These are phyloP conservation scores for Oenanthe oenanthe DNA, from an alignment of 2,113 vertebrate genomes.

Conservation along the genomic window DNA sequence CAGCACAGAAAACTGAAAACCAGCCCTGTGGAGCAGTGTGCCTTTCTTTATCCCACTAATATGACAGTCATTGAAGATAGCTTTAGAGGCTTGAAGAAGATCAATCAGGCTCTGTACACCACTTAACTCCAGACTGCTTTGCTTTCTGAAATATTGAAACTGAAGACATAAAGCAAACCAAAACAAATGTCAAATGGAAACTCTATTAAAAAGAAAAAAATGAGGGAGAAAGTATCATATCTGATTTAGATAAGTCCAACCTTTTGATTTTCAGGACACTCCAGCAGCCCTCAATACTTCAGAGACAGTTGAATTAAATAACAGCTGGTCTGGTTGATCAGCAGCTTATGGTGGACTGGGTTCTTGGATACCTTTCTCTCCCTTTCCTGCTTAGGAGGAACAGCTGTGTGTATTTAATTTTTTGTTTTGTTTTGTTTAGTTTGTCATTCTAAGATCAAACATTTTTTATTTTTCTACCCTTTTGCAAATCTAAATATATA, in stretches of 20 bases:
- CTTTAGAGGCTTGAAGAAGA: neutral
- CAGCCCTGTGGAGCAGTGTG: neutral
- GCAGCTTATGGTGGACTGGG: neutral
- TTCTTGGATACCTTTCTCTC: neutral
- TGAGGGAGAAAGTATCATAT: neutral
- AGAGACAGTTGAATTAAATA: neutral
- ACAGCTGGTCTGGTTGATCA: neutral
- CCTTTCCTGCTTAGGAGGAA: neutral
- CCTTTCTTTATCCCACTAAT: neutral
- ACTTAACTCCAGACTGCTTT: slow-evolving; percentile 8
- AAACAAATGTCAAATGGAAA: neutral
- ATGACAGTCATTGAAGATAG: neutral
- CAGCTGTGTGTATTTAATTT: neutral
- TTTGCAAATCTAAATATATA: neutral
- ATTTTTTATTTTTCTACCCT: neutral
- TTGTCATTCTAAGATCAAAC: neutral
- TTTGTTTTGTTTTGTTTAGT: neutral
- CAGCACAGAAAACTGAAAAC: neutral
- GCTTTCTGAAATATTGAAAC: neutral
- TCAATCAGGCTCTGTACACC: neutral
- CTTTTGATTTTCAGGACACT: neutral
- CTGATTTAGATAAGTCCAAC: neutral
- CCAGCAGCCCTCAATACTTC: neutral
- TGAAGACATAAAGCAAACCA: neutral
- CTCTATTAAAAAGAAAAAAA: neutral